These are phyloP conservation scores for Regulus satrapa DNA, from an alignment of 2,113 vertebrate species.

Conservation along the genomic window DNA sequence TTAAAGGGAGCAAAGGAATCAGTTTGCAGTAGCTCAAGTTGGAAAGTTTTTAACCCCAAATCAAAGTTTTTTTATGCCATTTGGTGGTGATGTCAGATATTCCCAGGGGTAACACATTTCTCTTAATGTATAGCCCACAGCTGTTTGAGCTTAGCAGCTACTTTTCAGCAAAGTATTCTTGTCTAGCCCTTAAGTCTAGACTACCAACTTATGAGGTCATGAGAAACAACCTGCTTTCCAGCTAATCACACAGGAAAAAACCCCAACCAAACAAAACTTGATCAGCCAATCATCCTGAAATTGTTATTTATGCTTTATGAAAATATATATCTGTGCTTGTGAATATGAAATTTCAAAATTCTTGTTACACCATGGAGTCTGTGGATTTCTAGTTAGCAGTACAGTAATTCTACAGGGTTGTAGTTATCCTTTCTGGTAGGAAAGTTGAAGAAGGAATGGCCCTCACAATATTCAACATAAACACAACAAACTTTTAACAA, in stretches of 20 bases:
- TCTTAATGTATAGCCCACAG: conserved; percentile 39
- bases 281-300: neutral
- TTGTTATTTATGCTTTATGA: neutral
- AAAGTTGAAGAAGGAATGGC: neutral
- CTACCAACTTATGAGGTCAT: conserved; percentile 49
- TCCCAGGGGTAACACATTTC: conserved; percentile 24
- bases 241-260: neutral
- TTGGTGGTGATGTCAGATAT: conserved; percentile 53
- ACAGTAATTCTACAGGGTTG: neutral
- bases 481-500: neutral
- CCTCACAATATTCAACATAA: neutral
- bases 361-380: neutral
- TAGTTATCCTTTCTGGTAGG: neutral
- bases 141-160: conserved; percentile 53
- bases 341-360: neutral
- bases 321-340: neutral
- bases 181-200: conserved; percentile 61
- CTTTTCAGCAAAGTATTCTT: conserved; percentile 28
- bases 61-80: neutral
- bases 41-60: conserved; percentile 47
- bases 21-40: conserved; percentile 9
- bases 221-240: conserved; percentile 49
- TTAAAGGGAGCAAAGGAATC: conserved; percentile 46
- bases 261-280: neutral
- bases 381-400: neutral